Percentiles rank a stretch among this genome's conserved stretches.
phyloP scores from a whole-genome alignment of 1,140 invertebrate genomes.

The Diabrotica virgifera region DNA sequence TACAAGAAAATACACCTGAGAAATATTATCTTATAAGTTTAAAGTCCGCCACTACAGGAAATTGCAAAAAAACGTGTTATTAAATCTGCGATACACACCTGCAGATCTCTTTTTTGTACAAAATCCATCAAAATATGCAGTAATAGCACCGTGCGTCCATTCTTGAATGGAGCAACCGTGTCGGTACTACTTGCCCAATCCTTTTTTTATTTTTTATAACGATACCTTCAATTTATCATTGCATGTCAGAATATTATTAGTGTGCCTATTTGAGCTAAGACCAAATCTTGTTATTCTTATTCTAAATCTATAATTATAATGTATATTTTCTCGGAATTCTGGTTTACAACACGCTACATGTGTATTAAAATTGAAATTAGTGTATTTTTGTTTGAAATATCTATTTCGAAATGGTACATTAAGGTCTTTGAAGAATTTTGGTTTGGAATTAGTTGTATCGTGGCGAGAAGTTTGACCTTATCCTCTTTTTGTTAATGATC shows the following conservation, averaged over 20 bases:
- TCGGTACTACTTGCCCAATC: slow-evolving; percentile 3
- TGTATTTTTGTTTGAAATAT: slow-evolving; percentile 12
- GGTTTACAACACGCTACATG: slow-evolving; percentile 14
- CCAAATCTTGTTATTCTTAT: slow-evolving; percentile 22
- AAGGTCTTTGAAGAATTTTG: background rate
- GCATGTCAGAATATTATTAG: slow-evolving; percentile 22
- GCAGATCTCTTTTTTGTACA: background rate
- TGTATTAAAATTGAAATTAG: slow-evolving; percentile 18
- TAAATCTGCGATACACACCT: background rate
- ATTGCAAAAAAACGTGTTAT: background rate
- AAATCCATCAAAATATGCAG: background rate
- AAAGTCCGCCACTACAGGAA: too few species aligned
- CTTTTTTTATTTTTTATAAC: background rate
- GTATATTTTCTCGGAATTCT: slow-evolving; percentile 18
- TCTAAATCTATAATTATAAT: slow-evolving; percentile 23
- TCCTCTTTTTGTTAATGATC: background rate
- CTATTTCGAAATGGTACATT: slow-evolving; percentile 5
- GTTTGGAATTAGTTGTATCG: background rate
- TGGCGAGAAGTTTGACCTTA: background rate
- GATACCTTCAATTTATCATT: slow-evolving; percentile 21
- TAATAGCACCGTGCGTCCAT: background rate
- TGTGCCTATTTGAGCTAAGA: slow-evolving; percentile 19
- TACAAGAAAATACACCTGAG: too few species aligned
- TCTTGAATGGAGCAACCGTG: background rate
- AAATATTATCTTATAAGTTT: too few species aligned